These are phyloP conservation scores for Erythrolamprus reginae DNA, from an alignment of 2,113 vertebrate genomes.

Conservation along the genomic window DNA sequence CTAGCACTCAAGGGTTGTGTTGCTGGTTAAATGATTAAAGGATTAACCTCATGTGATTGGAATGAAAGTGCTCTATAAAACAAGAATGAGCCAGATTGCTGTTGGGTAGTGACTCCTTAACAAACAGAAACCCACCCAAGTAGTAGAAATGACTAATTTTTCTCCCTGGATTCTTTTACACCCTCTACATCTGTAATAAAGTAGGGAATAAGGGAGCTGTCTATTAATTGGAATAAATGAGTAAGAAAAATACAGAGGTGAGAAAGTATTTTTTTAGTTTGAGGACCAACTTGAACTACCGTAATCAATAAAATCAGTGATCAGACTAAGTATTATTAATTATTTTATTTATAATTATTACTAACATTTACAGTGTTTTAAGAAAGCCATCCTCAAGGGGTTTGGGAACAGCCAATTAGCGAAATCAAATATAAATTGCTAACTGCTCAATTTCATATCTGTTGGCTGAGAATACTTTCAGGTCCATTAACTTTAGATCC, in stretches of 20 bases:
- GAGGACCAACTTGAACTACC: not conserved
- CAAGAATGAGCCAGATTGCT: conserved; percentile 24
- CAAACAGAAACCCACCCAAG: conserved; percentile 60
- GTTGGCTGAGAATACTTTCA: not conserved
- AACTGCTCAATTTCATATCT: not conserved
- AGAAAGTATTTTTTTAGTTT: not conserved
- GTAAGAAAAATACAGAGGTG: not conserved
- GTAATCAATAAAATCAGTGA: not conserved
- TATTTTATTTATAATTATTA: not conserved
- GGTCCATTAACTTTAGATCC: not conserved
- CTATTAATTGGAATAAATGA: conserved; percentile 37
- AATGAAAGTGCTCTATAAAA: not conserved
- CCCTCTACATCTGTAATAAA: conserved; percentile 61
- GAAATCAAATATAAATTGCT: not conserved
- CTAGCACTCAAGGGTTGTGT: not conserved
- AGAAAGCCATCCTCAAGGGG: not conserved
- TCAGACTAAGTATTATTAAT: not conserved
- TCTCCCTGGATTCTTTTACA: conserved; percentile 31
- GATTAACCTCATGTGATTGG: conserved; percentile 26
- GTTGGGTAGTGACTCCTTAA: conserved; percentile 21
- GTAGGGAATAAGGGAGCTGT: conserved; percentile 35
- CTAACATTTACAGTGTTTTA: not conserved
- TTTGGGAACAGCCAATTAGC: not conserved
- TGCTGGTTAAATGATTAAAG: conserved; percentile 25
- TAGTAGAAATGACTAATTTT: conserved; percentile 61